Evolutionary conservation across 2,888 invertebrate species (phyloP), one percentile per base, ranked within the genome.

Genomic region (Aphrophora alni): DNA sequence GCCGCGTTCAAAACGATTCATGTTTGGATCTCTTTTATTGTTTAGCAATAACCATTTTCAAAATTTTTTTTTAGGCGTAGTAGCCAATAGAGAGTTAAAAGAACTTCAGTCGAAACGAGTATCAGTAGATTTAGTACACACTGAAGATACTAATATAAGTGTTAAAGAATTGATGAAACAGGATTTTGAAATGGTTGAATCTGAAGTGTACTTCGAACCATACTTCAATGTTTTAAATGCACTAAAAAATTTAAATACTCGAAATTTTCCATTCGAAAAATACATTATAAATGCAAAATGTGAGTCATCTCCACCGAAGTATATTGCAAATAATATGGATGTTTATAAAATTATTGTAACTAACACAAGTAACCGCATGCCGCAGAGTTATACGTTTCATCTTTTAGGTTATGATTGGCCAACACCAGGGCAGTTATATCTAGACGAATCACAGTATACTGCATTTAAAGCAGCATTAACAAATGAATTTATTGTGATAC

Each of bases 191-290:
- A 94, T 96, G 94, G 91, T 94, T 0, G 95, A 96, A 87, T 93
- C 94, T 77, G 92, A 92, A 75, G 92, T 94, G 0, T 97, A 93
- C 87, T 95, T 96, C 86, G 96, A 96, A 86, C 95, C 96, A 0
- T 96, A 96, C 86, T 90, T 93, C 83, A 92, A 94, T 85, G 94
- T 95, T 0, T 88, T 95, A 77, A 90, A 90, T 84, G 94, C 93
- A 17, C 87, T 97, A 28, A 92, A 94, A 85, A 88, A 88, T 0
- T 90, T 93, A 75, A 88, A 88, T 68, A 85, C 89, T 27, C 88
- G 90, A 5, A 89, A 90, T 33, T 90, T 95, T 85, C 94, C 95
- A 0, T 92, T 95, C 91, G 89, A 89, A 73, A 90, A 90, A 80
- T 94, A 94, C 86, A 92, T 95, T 81, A 90, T 95, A 0, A 88